Percentiles rank a stretch among this genome's conserved stretches.
Evolutionary conservation across 2,888 invertebrate genomes (phyloP).

Genomic region (Gandaritis pyraliata): DNA sequence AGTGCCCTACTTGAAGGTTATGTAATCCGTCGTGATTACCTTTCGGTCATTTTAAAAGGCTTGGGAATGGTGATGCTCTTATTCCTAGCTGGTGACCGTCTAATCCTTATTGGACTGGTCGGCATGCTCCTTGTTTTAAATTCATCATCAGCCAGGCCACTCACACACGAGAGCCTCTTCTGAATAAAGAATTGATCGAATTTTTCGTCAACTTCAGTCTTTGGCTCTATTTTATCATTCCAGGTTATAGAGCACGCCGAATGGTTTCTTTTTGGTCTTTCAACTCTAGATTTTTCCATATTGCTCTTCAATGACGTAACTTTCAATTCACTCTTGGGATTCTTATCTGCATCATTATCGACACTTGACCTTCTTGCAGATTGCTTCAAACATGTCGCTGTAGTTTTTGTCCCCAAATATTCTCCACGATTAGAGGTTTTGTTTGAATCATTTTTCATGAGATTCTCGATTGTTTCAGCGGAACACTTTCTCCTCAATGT

Average conservation of each 20-base stretch:
- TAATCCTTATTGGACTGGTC: conserved; percentile 80
- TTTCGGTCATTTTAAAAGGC: conserved; percentile 88
- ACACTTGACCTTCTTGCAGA: conserved; percentile 45
- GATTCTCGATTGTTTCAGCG: conserved; percentile 43
- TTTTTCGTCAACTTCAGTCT: conserved; percentile 69
- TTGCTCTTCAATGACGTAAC: conserved; percentile 51
- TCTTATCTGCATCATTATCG: conserved; percentile 44
- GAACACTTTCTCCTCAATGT: conserved; percentile 48
- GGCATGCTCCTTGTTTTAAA: conserved; percentile 84
- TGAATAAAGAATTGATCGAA: conserved; percentile 71
- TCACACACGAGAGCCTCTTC: conserved; percentile 49
- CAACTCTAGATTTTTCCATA: conserved; percentile 56
- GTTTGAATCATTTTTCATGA: conserved; percentile 40
- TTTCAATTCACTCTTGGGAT: conserved; percentile 49
- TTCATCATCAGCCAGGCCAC: conserved; percentile 52
- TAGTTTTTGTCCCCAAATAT: conserved; percentile 36
- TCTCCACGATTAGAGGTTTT: conserved; percentile 39
- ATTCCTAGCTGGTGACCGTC: conserved; percentile 59
- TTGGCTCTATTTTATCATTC: conserved; percentile 70
- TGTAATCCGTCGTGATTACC: conserved; percentile 65
- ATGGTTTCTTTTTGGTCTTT: conserved; percentile 69
- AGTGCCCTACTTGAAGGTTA: conserved; percentile 1
- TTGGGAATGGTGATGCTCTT: conserved; percentile 85
- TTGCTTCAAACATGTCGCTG: conserved; percentile 53
- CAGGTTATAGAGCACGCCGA: conserved; percentile 80